Evolutionary conservation across 2,113 vertebrate genomes (phyloP).

Genomic region (Phyllostomus hastatus): DNA sequence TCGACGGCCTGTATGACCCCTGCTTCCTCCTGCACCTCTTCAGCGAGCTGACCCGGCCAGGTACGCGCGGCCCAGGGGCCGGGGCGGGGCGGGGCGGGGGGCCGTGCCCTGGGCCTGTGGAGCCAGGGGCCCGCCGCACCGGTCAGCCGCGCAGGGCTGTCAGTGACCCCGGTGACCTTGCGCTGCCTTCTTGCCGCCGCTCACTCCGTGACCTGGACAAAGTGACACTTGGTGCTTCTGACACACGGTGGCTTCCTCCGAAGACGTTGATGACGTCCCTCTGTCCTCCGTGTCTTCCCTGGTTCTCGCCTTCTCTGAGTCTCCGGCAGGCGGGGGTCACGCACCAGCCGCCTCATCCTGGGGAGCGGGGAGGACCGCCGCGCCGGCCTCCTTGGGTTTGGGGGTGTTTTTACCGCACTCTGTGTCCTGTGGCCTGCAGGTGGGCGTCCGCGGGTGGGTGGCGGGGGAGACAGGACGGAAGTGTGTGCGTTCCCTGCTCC

Average conservation of each 20-base stretch:
- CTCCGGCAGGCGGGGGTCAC: neutral
- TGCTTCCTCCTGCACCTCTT: slow-evolving; percentile 95
- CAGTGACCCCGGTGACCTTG: neutral
- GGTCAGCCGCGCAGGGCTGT: no score
- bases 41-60: slow-evolving; percentile 89
- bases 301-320: neutral
- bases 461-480: neutral
- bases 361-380: neutral
- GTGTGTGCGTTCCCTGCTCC: rapidly evolving
- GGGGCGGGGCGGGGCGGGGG: rapidly evolving
- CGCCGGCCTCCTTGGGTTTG: neutral
- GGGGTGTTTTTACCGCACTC: neutral
- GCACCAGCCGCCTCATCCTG: neutral
- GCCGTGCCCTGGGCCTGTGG: rapidly evolving
- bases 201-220: neutral
- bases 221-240: neutral
- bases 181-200: neutral
- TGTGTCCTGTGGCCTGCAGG: neutral
- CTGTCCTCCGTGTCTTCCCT: neutral
- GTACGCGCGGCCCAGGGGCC: slow-evolving; percentile 74
- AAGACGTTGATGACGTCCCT: rapidly evolving
- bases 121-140: no score
- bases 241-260: neutral
- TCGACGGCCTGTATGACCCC: slow-evolving; percentile 88
- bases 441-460: neutral